Base-by-base conservation (phyloP, 2,113 vertebrate genomes). In the Herpailurus yagouaroundi region DNA sequence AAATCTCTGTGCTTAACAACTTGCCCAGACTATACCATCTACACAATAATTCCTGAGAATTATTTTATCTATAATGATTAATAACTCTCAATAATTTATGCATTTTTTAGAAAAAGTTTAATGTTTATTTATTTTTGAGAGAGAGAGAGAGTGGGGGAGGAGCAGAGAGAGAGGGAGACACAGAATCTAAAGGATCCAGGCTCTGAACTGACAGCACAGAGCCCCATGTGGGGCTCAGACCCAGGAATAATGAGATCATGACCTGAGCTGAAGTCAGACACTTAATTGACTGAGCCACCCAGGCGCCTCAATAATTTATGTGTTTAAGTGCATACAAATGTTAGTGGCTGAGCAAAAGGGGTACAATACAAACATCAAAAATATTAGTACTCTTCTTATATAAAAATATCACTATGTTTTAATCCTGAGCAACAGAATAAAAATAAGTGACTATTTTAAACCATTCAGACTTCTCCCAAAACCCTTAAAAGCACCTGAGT, bases 1-100 rank as follows among this genome's bases (percentile, higher is more conserved):
- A 90, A 60, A 66, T 1, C 8, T 71, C 25, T 64, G 13, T 82
- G 29, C 5, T 87, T 89, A 95, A 48, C 7, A 66, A 74, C 57
- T 83, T 80, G 21, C 7, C 64, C 76, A 29, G 19, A 80, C 4
- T 74, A 31, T 81, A 50, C 23, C 57, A 73, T 19, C 31, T 86
- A 52, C 2, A 74, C 0, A 68, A 76, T 57, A 68, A 48, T 97
- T 91, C 14, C 31, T 12, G 45, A 66, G 66, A 91, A 76, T 83
- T 71, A 87, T 86, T 91, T 97, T 91, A 19, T 38, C 66, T 85
- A 5, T 91, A 77, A 76, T 57, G 76, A 66, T 90, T 88, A 88
- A 87, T 31, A 77, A 31, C 77, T 45, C 18, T 31, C 33, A 87
- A 66, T 88, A 73, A 80, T 71, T 86, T 45, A 66, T 73, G 57